A percentile compares a stretch with the other conserved stretches of the same genome.
These are phyloP conservation scores for Danio choprae DNA, from an alignment of 2,797 vertebrate species.

Conservation along the genomic window DNA sequence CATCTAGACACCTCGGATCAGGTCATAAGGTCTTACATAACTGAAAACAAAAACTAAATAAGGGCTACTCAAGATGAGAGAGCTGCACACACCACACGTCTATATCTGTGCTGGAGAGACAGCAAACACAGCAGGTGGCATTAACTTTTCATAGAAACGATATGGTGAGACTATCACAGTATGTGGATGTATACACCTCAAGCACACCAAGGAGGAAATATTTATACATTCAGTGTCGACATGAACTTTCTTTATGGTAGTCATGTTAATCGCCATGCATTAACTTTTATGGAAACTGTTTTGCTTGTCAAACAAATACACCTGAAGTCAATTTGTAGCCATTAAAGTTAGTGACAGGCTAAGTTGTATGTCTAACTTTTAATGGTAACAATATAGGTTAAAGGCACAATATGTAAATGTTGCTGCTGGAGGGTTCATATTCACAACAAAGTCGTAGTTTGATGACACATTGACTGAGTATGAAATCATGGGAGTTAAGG, in stretches of 20 bases:
- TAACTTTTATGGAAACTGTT: background rate
- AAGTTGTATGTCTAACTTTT: too few relatives aligned
- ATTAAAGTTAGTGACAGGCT: too few relatives aligned
- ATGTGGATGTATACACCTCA: background rate
- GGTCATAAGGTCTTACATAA: conserved; percentile 60
- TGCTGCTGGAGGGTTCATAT: too few relatives aligned
- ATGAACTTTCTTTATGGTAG: background rate
- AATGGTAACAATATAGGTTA: too few relatives aligned
- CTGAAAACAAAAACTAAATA: background rate
- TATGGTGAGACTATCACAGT: background rate
- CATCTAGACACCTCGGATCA: conserved; percentile 75
- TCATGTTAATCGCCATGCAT: background rate
- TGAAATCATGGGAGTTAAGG: too few relatives aligned
- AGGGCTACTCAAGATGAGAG: background rate
- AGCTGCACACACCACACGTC: background rate
- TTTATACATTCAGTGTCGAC: background rate
- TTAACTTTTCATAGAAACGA: conserved; percentile 6
- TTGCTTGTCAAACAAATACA: too few relatives aligned
- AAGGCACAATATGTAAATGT: too few relatives aligned
- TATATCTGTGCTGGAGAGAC: background rate
- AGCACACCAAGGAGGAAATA: background rate
- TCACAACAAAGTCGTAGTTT: too few relatives aligned
- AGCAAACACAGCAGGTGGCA: background rate
- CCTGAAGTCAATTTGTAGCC: too few relatives aligned
- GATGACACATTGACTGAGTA: too few relatives aligned